A percentile compares a stretch with the other conserved stretches of the same genome.
Conservation (phyloP, 1,140 invertebrate species). For the Drosophila paulistorum region DNA sequence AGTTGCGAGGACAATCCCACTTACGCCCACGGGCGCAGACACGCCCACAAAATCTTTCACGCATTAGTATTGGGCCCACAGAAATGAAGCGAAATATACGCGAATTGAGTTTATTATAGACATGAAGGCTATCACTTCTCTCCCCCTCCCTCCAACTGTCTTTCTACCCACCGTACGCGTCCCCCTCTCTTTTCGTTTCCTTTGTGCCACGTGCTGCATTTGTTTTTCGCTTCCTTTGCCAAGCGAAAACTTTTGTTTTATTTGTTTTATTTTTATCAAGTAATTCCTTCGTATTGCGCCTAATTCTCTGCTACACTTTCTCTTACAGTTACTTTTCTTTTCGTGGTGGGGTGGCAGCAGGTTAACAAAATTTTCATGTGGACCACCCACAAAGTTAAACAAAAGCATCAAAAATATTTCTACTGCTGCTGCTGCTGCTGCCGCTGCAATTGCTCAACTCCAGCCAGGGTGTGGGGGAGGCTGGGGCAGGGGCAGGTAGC, state of each 20-base stretch:
- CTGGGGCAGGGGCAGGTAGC: background rate
- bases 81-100: conserved; percentile 42
- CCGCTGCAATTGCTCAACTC: conserved; percentile 63
- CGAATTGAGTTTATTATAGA: conserved; percentile 67
- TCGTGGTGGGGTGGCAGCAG: background rate
- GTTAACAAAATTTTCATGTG: conserved; percentile 20
- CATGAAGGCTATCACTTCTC: conserved; percentile 40
- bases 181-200: background rate
- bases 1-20: conserved; percentile 73
- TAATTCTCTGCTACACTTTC: conserved; percentile 59
- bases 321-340: conserved; percentile 8
- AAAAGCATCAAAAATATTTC: conserved; percentile 50
- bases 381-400: conserved; percentile 60
- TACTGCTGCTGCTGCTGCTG: conserved; percentile 15
- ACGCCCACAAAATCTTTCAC: conserved; percentile 15
- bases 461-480: background rate
- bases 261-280: conserved; percentile 70
- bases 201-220: conserved; percentile 41
- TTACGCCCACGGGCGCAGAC: conserved; percentile 26
- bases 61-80: conserved; percentile 25
- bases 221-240: conserved; percentile 25
- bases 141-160: background rate
- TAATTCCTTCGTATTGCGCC: conserved; percentile 68
- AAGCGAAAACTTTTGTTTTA: conserved; percentile 61
- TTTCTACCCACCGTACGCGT: too few relatives aligned